Percentiles rank a stretch among this genome's conserved stretches.
Conservation (phyloP, 2,888 invertebrate genomes). For the Holacanthella duospinosa region DNA sequence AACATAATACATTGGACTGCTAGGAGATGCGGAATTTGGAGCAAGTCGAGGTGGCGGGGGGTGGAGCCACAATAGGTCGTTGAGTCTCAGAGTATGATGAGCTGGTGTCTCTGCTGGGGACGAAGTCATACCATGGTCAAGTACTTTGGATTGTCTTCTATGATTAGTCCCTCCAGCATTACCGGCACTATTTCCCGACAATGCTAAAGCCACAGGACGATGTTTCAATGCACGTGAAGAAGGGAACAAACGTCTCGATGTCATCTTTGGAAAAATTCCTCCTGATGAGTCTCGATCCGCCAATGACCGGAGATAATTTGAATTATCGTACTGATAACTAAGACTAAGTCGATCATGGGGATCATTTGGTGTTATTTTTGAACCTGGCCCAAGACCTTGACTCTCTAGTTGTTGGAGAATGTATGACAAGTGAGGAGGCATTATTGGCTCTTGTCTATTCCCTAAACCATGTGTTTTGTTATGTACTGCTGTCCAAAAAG, state of each 20-base stretch:
- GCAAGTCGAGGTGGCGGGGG: neutral
- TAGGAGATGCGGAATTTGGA: neutral
- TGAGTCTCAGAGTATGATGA: neutral
- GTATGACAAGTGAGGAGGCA: slow-evolving; percentile 21
- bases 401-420: slow-evolving; percentile 22
- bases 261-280: neutral
- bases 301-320: neutral
- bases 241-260: slow-evolving; percentile 12
- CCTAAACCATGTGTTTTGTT: slow-evolving; percentile 11
- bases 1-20: neutral
- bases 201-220: slow-evolving; percentile 15
- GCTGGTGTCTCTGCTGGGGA: neutral
- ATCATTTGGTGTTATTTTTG: neutral
- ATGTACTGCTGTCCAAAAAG: slow-evolving; percentile 16
- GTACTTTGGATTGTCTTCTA: slow-evolving; percentile 7
- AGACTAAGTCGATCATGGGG: neutral
- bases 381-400: slow-evolving; percentile 19
- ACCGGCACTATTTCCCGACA: neutral
- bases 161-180: neutral
- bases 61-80: neutral
- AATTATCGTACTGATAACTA: neutral
- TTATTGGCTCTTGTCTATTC: slow-evolving; percentile 12
- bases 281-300: neutral
- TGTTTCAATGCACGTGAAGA: slow-evolving; percentile 21
- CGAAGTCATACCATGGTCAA: neutral